These are phyloP conservation scores for Drosophila willistoni DNA, from an alignment of 1,140 invertebrate genomes.

Conservation along the genomic window DNA sequence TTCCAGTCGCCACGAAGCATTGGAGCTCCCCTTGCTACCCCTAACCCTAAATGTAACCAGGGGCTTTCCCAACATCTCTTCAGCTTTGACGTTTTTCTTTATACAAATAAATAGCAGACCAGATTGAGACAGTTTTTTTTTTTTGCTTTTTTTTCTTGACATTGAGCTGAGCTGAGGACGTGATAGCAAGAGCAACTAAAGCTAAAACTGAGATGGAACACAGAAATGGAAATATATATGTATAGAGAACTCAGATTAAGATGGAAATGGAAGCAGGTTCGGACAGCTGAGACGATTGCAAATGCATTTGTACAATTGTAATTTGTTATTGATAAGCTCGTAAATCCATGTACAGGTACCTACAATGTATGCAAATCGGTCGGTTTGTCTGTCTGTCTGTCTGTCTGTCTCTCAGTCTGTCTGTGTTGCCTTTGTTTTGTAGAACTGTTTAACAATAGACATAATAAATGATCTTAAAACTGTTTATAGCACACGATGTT, in stretches of 20 bases:
- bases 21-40: slow-evolving; percentile 43
- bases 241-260: neutral
- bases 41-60: neutral
- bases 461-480: slow-evolving; percentile 55
- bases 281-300: slow-evolving; percentile 13
- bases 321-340: slow-evolving; percentile 63
- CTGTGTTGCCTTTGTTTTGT: neutral
- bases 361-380: slow-evolving; percentile 58
- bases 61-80: slow-evolving; percentile 38
- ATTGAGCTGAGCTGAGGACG: slow-evolving; percentile 65
- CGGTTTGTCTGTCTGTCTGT: slow-evolving; percentile 22
- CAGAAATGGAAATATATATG: neutral
- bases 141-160: slow-evolving; percentile 39
- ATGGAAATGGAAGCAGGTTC: neutral
- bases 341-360: slow-evolving; percentile 26
- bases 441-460: slow-evolving; percentile 47
- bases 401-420: slow-evolving; percentile 1
- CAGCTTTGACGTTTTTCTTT: slow-evolving; percentile 15
- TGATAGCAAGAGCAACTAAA: slow-evolving; percentile 43
- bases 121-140: slow-evolving; percentile 58
- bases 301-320: slow-evolving; percentile 56
- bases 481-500: slow-evolving; percentile 35
- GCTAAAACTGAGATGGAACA: neutral
- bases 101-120: slow-evolving; percentile 37
- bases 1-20: slow-evolving; percentile 24